These are phyloP conservation scores for Bergia sp. DNA, from an alignment of 92 coral and sea anemone species.

Conservation along the genomic window DNA sequence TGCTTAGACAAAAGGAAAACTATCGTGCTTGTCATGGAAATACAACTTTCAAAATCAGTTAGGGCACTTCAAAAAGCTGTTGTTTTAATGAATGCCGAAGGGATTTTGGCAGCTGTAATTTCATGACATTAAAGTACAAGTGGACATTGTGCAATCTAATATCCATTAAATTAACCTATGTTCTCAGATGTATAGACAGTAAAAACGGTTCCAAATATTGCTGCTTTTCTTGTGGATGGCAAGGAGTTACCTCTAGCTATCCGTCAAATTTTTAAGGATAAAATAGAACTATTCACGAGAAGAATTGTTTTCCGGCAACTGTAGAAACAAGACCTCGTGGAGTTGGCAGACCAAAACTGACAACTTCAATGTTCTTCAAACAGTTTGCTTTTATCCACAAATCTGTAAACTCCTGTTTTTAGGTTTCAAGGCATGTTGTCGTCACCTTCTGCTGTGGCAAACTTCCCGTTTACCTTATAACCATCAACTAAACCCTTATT, in stretches of 20 bases:
- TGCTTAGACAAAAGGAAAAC: not conserved
- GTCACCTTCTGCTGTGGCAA: no score
- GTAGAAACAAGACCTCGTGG: not conserved
- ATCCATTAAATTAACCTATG: not conserved
- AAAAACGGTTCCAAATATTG: not conserved
- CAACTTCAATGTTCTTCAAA: not conserved
- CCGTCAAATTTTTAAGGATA: not conserved
- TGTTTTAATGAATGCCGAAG: not conserved
- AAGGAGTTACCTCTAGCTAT: not conserved
- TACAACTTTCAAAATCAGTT: not conserved
- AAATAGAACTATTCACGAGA: not conserved
- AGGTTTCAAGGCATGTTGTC: no score
- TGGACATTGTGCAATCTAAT: not conserved
- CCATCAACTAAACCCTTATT: not conserved
- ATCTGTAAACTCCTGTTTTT: no score
- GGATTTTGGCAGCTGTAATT: constrained; percentile 6
- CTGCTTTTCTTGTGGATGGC: not conserved
- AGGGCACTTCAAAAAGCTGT: no score
- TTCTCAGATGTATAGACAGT: not conserved
- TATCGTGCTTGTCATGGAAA: not conserved
- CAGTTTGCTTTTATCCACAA: no score
- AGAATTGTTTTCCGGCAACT: not conserved
- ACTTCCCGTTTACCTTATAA: not conserved
- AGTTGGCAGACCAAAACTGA: not conserved
- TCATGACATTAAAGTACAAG: not conserved